Conservation (phyloP, 2,888 invertebrate genomes). For the Asteroscopus sphinx region DNA sequence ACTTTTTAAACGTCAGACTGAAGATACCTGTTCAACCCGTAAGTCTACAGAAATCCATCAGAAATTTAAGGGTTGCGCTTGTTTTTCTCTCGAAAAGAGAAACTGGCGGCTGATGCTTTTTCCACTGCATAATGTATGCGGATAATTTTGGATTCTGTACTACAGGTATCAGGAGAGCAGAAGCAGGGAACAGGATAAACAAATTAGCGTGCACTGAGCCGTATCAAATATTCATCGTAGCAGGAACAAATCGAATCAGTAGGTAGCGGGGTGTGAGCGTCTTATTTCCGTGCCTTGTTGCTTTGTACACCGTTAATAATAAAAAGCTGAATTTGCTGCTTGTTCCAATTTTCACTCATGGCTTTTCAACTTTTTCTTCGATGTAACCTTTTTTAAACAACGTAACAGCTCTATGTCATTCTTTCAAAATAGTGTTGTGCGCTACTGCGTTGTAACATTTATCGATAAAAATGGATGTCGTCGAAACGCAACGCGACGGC, state of each 20-base stretch:
- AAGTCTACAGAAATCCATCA: conserved; percentile 13
- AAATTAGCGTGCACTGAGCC: conserved; percentile 89
- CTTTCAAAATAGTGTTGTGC: conserved; percentile 53
- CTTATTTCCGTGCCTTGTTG: conserved; percentile 80
- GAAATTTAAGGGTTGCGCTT: conserved; percentile 15
- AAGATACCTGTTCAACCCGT: too few species aligned
- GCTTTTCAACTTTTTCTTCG: conserved; percentile 45
- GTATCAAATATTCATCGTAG: conserved; percentile 89
- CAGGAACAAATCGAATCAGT: conserved; percentile 89
- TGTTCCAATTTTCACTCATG: conserved; percentile 49
- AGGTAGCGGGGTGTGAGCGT: conserved; percentile 74
- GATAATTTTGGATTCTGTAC: conserved; percentile 65
- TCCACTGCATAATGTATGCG: conserved; percentile 61
- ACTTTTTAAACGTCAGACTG: too few species aligned
- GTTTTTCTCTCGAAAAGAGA: conserved; percentile 13
- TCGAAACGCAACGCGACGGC: conserved; percentile 43
- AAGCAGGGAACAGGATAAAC: conserved; percentile 84
- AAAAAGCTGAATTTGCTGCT: conserved; percentile 65
- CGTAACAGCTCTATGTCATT: conserved; percentile 24
- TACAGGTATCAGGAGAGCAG: conserved; percentile 76
- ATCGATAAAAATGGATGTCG: conserved; percentile 58
- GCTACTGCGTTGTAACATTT: conserved; percentile 34
- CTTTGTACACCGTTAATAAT: conserved; percentile 72
- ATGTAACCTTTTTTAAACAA: conserved; percentile 30
- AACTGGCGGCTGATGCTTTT: conserved; percentile 34